A percentile compares a stretch with the other conserved stretches of the same genome.
Conservation (phyloP, 2,888 invertebrate species). For the Brenthis daphne region DNA sequence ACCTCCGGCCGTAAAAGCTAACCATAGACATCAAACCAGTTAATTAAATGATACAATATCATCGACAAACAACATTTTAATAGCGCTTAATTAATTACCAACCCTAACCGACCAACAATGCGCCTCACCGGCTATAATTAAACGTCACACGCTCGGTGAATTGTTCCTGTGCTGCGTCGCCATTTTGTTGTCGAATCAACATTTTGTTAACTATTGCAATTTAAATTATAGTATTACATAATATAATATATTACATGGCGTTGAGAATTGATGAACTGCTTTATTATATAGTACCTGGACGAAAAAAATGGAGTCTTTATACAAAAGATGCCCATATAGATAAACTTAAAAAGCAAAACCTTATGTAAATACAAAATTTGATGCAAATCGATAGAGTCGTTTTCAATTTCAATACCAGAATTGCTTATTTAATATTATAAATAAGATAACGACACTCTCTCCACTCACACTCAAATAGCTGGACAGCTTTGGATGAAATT, state of each 20-base stretch:
- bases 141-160: constrained; percentile 26
- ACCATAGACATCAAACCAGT: background rate
- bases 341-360: too few relatives aligned
- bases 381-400: too few relatives aligned
- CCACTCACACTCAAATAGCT: too few relatives aligned
- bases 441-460: too few relatives aligned
- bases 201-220: constrained; percentile 19
- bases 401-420: too few relatives aligned
- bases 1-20: too few relatives aligned
- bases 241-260: background rate
- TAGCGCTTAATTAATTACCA: constrained; percentile 11
- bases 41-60: background rate
- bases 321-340: too few relatives aligned
- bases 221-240: constrained; percentile 5
- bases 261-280: background rate
- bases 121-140: constrained; percentile 26
- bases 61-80: background rate
- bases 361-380: too few relatives aligned
- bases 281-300: too few relatives aligned
- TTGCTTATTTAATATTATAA: too few relatives aligned
- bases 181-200: constrained; percentile 17
- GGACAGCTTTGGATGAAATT: too few relatives aligned
- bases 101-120: constrained; percentile 12
- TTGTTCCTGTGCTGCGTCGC: constrained; percentile 12
- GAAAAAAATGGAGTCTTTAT: too few relatives aligned